phyloP scores from a whole-genome alignment of 1,140 invertebrate species.

The Papilio polytes region DNA sequence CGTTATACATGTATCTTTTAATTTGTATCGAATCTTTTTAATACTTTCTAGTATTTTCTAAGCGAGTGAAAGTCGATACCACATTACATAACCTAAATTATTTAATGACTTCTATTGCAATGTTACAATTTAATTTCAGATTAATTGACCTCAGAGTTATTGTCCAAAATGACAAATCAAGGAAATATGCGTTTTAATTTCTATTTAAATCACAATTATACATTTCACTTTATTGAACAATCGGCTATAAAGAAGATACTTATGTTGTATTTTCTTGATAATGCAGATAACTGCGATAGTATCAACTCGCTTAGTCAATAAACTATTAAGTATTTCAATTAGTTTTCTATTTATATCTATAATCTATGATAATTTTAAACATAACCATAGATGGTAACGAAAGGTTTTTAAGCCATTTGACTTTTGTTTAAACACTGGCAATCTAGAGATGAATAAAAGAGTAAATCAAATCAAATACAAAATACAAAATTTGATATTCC shows the following conservation, averaged over 20 bases:
- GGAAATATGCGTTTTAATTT: background rate
- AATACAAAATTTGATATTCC: background rate
- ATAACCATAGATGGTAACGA: background rate
- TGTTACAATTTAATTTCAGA: background rate
- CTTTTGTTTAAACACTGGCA: background rate
- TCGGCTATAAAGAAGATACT: background rate
- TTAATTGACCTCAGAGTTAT: background rate
- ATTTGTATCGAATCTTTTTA: background rate
- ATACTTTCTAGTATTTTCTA: background rate
- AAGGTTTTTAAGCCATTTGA: background rate
- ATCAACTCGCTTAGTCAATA: slow-evolving; percentile 4
- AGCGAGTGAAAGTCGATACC: background rate
- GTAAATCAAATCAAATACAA: background rate
- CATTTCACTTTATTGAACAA: background rate
- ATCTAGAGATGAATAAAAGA: no score
- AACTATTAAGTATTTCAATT: slow-evolving; percentile 11
- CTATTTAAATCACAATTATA: no score
- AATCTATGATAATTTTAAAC: background rate
- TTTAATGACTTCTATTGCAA: background rate
- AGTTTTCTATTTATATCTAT: background rate
- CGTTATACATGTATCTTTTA: background rate
- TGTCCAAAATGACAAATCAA: background rate
- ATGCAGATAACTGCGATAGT: slow-evolving; percentile 13
- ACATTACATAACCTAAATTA: background rate
- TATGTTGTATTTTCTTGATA: slow-evolving; percentile 1